Percentiles rank a stretch among this genome's conserved stretches.
These are phyloP conservation scores for Branchipolynoe longqiensis DNA, from an alignment of 2,888 invertebrate species.

Conservation along the genomic window DNA sequence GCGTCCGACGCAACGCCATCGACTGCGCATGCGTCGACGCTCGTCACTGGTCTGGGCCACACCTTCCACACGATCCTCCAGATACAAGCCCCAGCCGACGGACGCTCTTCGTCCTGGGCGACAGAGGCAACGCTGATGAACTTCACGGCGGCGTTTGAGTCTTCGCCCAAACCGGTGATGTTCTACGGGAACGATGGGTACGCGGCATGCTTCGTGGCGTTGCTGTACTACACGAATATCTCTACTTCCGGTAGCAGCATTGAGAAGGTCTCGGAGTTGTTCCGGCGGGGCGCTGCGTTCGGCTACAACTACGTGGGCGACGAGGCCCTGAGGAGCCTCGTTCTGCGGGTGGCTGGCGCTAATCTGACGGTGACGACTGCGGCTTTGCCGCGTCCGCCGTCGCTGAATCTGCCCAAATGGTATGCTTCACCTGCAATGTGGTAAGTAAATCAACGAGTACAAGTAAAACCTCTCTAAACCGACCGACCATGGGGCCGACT, in stretches of 20 bases:
- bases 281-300: neutral
- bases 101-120: neutral
- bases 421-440: neutral
- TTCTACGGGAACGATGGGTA: slow-evolving; percentile 25
- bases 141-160: slow-evolving; percentile 66
- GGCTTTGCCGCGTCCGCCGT: neutral
- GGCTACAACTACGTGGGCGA: slow-evolving; percentile 19
- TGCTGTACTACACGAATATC: slow-evolving; percentile 1
- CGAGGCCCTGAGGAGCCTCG: neutral
- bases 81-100: too few relatives aligned
- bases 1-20: neutral
- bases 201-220: slow-evolving; percentile 17
- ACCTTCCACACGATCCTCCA: neutral
- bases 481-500: too few relatives aligned
- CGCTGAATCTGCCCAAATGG: neutral
- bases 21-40: neutral
- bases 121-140: slow-evolving; percentile 61
- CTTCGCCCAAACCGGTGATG: slow-evolving; percentile 4
- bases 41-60: neutral
- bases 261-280: neutral
- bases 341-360: neutral
- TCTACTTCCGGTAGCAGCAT: neutral
- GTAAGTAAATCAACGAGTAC: neutral
- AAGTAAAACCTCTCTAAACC: too few relatives aligned
- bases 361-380: neutral